phyloP scores from a whole-genome alignment of 1,140 invertebrate species.

The Panulirus ornatus region DNA sequence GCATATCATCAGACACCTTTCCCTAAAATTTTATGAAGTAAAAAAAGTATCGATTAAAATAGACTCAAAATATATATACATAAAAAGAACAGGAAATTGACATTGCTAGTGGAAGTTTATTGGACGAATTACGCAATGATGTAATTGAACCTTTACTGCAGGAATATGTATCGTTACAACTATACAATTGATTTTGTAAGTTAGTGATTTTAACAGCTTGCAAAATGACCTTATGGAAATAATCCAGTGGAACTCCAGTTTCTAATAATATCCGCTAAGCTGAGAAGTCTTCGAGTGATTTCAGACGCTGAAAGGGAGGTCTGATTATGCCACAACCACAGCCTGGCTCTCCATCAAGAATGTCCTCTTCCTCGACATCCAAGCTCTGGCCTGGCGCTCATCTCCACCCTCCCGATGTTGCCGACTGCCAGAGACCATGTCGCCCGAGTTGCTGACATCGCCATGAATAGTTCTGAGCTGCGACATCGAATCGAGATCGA shows the following conservation, averaged over 20 bases:
- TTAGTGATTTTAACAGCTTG: too few species aligned
- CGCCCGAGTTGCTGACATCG: constrained; percentile 15
- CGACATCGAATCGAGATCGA: background rate
- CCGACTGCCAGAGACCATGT: background rate
- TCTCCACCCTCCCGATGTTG: background rate
- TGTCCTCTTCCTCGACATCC: background rate
- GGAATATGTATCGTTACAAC: too few species aligned
- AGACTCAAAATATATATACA: too few species aligned
- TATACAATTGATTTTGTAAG: too few species aligned
- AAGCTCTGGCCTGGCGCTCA: background rate
- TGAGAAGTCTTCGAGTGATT: background rate
- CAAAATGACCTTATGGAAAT: too few species aligned
- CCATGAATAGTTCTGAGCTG: constrained; percentile 24
- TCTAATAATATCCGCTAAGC: background rate
- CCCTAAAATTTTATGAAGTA: too few species aligned
- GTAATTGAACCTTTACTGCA: too few species aligned
- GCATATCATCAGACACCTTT: too few species aligned
- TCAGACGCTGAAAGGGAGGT: background rate
- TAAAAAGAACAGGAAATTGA: too few species aligned
- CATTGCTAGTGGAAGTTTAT: too few species aligned
- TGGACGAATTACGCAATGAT: too few species aligned
- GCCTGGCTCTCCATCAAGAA: background rate
- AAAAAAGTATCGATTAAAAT: too few species aligned
- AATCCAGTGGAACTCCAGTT: background rate
- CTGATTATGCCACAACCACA: background rate